These are phyloP conservation scores for Odontamblyopus lacepedii DNA, from an alignment of 2,797 vertebrate species.

Conservation along the genomic window DNA sequence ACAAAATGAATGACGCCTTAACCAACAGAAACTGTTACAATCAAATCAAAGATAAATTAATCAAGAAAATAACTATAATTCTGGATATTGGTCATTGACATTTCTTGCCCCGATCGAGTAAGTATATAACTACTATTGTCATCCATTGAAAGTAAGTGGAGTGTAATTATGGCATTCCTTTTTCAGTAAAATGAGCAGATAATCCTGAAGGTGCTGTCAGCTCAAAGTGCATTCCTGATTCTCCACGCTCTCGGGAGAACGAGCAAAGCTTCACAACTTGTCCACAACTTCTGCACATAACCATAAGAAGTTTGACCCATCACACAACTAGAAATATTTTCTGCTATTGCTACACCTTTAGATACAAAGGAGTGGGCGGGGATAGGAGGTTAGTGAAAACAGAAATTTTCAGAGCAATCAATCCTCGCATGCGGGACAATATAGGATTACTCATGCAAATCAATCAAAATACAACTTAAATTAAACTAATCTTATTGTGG, in stretches of 20 bases:
- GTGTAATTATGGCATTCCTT: not conserved
- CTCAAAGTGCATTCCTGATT: slow-evolving; percentile 60
- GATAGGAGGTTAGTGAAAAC: too few species aligned
- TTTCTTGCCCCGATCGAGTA: not conserved
- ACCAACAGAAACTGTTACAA: not conserved
- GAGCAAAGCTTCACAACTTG: slow-evolving; percentile 22
- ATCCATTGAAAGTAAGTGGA: not conserved
- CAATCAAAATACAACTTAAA: too few species aligned
- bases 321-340: not conserved
- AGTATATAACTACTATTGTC: not conserved
- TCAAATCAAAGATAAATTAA: not conserved
- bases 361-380: too few species aligned
- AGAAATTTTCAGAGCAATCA: too few species aligned
- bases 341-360: too few species aligned
- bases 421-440: too few species aligned
- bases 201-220: slow-evolving; percentile 15
- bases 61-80: not conserved
- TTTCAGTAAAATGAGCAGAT: not conserved
- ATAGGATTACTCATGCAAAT: too few species aligned
- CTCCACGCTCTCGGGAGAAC: slow-evolving; percentile 30
- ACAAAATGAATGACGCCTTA: not conserved
- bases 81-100: not conserved
- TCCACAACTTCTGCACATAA: slow-evolving; percentile 22
- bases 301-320: slow-evolving; percentile 7
- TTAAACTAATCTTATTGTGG: too few species aligned